Conservation (phyloP, 2,797 vertebrate genomes). For the Pangasius macronema region DNA sequence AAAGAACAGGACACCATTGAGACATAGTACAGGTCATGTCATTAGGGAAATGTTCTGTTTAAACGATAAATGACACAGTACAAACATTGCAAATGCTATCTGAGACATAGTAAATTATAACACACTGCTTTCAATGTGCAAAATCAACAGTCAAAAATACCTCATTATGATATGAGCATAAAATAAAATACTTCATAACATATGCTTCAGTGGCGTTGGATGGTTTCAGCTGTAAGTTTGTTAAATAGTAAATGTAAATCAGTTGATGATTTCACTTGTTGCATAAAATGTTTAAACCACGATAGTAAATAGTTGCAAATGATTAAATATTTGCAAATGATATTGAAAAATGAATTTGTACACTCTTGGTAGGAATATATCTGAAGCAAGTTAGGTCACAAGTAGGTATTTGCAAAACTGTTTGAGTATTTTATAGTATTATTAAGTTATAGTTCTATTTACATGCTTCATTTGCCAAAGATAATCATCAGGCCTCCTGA, state of each 20-base stretch:
- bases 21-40: slow-evolving; percentile 30
- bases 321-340: background rate
- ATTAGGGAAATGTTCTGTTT: slow-evolving; percentile 55
- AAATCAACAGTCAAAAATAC: slow-evolving; percentile 53
- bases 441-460: background rate
- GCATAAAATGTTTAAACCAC: background rate
- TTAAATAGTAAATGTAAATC: background rate
- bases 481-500: background rate
- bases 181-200: background rate
- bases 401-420: slow-evolving; percentile 15
- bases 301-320: background rate
- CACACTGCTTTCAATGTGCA: slow-evolving; percentile 61
- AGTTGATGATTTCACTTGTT: background rate
- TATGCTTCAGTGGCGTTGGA: background rate
- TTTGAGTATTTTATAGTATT: background rate
- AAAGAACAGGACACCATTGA: slow-evolving; percentile 43
- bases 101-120: slow-evolving; percentile 30
- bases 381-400: slow-evolving; percentile 25
- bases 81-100: slow-evolving; percentile 46
- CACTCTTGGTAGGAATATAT: slow-evolving; percentile 20
- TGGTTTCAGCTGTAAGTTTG: background rate
- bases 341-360: background rate
- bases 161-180: slow-evolving; percentile 10
- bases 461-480: background rate
- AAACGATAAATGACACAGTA: slow-evolving; percentile 56